Evolutionary conservation across 2,113 vertebrate species (phyloP).

Genomic region (Embiotoca jacksoni): DNA sequence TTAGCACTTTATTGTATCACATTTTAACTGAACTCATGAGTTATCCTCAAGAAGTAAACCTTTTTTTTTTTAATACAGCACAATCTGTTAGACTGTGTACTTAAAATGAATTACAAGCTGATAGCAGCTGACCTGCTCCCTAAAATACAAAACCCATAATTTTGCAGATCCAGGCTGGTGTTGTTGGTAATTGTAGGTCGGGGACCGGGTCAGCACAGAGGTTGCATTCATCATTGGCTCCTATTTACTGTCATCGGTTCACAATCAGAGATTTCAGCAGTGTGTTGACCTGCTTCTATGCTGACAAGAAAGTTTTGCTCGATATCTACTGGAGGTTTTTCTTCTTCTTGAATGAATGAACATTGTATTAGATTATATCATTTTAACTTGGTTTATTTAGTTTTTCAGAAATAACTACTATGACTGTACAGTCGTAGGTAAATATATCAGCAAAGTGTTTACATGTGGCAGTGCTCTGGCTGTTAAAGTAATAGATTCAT

Average conservation of each 20-base stretch:
- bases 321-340: not conserved
- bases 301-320: not conserved
- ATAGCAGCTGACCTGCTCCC: not conserved
- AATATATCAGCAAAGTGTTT: no score
- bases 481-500: no score
- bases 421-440: no score
- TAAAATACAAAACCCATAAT: not conserved
- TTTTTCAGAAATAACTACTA: no score
- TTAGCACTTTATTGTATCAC: not conserved
- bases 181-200: slow-evolving; percentile 33
- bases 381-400: no score
- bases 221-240: slow-evolving; percentile 6
- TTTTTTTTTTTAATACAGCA: not conserved
- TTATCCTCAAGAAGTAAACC: not conserved
- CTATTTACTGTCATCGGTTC: slow-evolving; percentile 10
- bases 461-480: no score
- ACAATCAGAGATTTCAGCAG: slow-evolving; percentile 14
- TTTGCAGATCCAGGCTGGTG: not conserved
- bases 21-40: no score
- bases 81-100: not conserved
- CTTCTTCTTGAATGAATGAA: not conserved
- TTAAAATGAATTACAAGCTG: not conserved
- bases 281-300: slow-evolving; percentile 10
- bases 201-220: not conserved
- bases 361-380: no score